Conservation (phyloP, 2,797 vertebrate species). For the Etheostoma perlongum region DNA sequence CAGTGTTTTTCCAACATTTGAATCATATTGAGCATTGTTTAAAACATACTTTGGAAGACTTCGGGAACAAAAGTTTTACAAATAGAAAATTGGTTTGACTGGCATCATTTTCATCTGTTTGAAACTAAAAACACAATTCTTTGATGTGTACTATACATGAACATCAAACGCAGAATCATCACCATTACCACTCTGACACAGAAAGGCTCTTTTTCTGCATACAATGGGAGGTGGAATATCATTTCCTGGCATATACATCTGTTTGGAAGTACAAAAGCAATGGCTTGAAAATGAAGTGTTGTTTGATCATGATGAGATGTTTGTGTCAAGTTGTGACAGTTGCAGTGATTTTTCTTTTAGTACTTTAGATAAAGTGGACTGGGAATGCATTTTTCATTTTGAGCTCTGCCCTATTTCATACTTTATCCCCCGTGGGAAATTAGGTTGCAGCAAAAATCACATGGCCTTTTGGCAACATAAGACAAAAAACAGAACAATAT, state of each 20-base stretch:
- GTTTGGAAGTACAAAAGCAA: conserved; percentile 53
- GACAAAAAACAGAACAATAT: too few species aligned
- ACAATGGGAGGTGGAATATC: conserved; percentile 38
- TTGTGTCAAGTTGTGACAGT: conserved; percentile 47
- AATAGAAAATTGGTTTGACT: conserved; percentile 9
- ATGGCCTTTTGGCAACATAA: too few species aligned
- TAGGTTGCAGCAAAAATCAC: too few species aligned
- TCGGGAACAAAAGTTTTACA: neutral
- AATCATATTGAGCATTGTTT: neutral
- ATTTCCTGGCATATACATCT: conserved; percentile 54
- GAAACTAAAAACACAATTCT: conserved; percentile 29
- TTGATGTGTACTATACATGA: conserved; percentile 49
- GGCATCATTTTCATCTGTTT: conserved; percentile 15
- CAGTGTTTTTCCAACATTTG: neutral
- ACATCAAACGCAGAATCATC: conserved; percentile 53
- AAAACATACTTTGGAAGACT: neutral
- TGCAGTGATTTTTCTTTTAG: conserved; percentile 28
- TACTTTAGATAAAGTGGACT: conserved; percentile 16
- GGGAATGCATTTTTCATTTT: neutral
- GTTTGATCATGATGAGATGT: conserved; percentile 62
- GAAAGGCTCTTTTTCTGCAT: conserved; percentile 21
- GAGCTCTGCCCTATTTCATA: neutral
- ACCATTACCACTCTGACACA: conserved; percentile 28
- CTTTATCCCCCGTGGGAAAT: too few species aligned
- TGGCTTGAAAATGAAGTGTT: conserved; percentile 40